phyloP scores from a whole-genome alignment of 92 coral and sea anemone genomes.

The Isaurus tuberculatus region DNA sequence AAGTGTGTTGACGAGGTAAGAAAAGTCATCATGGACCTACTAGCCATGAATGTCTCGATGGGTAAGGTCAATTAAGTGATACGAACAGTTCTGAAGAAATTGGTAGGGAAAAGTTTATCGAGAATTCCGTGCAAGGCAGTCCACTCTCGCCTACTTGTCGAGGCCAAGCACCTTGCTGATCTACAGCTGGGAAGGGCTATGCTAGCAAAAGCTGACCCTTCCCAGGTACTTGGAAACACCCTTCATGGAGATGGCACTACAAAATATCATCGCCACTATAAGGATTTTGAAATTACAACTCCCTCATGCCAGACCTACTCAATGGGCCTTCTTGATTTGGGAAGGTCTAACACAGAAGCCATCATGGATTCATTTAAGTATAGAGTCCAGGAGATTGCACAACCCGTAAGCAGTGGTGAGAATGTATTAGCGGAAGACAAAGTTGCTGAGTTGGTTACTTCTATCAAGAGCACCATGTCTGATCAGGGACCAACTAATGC shows the following conservation, averaged over 20 bases:
- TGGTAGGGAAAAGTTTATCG: slow-evolving; percentile 35
- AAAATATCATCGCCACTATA: slow-evolving; percentile 52
- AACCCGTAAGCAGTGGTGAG: neutral
- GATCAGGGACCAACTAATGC: slow-evolving; percentile 55
- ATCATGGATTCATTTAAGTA: slow-evolving; percentile 50
- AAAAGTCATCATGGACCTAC: slow-evolving; percentile 51
- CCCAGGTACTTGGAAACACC: slow-evolving; percentile 51
- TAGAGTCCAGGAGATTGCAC: slow-evolving; percentile 48
- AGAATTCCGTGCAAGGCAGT: slow-evolving; percentile 58
- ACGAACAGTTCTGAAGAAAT: slow-evolving; percentile 38
- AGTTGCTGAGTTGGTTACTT: slow-evolving; percentile 51
- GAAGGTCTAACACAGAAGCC: slow-evolving; percentile 42
- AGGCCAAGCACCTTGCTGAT: slow-evolving; percentile 55
- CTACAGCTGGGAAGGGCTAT: slow-evolving; percentile 56
- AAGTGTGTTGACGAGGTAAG: slow-evolving; percentile 51
- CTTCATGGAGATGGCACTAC: slow-evolving; percentile 55
- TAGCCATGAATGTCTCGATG: slow-evolving; percentile 58
- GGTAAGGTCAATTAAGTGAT: slow-evolving; percentile 56
- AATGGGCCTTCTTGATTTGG: neutral
- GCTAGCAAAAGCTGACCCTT: slow-evolving; percentile 51
- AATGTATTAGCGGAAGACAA: slow-evolving; percentile 16
- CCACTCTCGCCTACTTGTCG: slow-evolving; percentile 52
- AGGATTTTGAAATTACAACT: slow-evolving; percentile 54
- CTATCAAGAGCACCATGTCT: slow-evolving; percentile 50
- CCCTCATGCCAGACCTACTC: slow-evolving; percentile 51